These are phyloP conservation scores for Otus sunia DNA, from an alignment of 2,113 vertebrate species.

Conservation along the genomic window DNA sequence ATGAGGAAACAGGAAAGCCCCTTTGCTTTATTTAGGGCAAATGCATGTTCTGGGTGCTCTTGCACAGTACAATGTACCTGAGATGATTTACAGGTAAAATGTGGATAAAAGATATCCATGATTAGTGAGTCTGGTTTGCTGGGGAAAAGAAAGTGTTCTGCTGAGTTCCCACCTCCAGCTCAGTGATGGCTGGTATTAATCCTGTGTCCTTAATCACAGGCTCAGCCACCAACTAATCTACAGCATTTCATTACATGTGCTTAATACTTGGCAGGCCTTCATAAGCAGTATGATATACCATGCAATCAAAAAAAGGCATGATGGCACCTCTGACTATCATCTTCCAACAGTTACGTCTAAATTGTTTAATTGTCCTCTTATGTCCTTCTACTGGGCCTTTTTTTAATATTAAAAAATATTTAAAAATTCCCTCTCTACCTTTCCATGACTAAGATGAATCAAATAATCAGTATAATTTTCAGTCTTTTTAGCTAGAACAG, in stretches of 20 bases:
- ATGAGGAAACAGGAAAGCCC: not conserved
- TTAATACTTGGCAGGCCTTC: not conserved
- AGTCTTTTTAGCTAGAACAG: not conserved
- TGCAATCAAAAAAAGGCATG: not conserved
- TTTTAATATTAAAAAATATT: not conserved
- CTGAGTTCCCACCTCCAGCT: not conserved
- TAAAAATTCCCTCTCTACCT: not conserved
- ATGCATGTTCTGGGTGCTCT: fast-evolving
- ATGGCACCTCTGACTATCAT: not conserved
- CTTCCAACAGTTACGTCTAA: not conserved
- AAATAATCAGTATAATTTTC: not conserved
- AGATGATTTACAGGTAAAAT: not conserved
- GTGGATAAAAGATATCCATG: not conserved
- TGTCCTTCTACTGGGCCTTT: not conserved
- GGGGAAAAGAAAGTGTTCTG: not conserved
- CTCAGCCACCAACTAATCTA: not conserved
- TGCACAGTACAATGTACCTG: not conserved
- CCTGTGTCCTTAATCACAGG: not conserved
- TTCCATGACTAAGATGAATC: not conserved
- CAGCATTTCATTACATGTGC: not conserved
- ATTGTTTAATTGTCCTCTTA: not conserved
- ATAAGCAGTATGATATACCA: fast-evolving
- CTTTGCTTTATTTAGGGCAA: not conserved
- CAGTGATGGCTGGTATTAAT: not conserved
- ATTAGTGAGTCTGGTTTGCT: not conserved